phyloP scores from a whole-genome alignment of 1,140 invertebrate genomes.

The Drosophila baimaii region DNA sequence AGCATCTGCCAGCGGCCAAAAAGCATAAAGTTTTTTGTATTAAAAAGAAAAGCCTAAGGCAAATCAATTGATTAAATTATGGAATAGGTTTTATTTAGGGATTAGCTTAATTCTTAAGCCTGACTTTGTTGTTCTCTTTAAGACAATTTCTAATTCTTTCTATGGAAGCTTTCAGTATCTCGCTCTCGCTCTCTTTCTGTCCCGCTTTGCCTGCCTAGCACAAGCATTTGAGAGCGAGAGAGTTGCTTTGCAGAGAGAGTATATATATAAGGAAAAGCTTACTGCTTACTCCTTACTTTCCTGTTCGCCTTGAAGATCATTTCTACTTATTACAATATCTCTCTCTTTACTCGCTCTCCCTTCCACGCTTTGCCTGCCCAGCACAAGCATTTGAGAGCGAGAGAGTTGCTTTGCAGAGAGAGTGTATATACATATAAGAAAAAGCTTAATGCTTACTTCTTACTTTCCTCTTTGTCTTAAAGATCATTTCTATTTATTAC shows the following conservation, averaged over 20 bases:
- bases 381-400: neutral
- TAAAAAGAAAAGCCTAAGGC: neutral
- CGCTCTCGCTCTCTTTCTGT: too few species aligned
- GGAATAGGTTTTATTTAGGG: neutral
- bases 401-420: too few species aligned
- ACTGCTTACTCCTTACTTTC: too few species aligned
- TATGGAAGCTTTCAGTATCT: too few species aligned
- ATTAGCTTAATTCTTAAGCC: too few species aligned
- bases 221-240: too few species aligned
- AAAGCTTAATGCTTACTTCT: too few species aligned
- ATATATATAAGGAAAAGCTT: too few species aligned
- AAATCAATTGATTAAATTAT: conserved; percentile 7
- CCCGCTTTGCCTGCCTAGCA: too few species aligned
- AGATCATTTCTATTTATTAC: neutral
- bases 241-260: too few species aligned
- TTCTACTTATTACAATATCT: too few species aligned
- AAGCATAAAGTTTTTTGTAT: neutral
- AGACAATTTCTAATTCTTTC: neutral
- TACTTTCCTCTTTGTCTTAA: neutral
- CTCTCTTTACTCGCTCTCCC: neutral
- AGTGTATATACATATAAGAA: too few species aligned
- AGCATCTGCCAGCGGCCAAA: conserved; percentile 47
- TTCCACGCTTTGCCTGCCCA: neutral
- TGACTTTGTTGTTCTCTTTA: neutral
- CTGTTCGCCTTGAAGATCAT: neutral